phyloP scores from a whole-genome alignment of 2,797 vertebrate species.

The Silurus lanzhouensis region DNA sequence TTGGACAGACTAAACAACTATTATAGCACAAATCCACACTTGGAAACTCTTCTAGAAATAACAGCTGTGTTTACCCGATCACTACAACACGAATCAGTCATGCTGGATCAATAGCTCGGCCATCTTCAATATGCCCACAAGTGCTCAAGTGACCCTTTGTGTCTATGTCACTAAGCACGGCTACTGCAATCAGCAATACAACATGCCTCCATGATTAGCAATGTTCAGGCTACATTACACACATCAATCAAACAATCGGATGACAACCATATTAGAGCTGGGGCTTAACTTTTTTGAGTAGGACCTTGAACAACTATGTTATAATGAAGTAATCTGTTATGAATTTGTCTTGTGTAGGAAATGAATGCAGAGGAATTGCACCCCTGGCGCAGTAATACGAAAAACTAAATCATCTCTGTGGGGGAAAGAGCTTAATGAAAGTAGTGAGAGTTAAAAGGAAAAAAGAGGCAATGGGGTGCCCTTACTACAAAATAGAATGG shows the following conservation, averaged over 20 bases:
- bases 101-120: constrained; percentile 20
- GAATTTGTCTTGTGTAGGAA: constrained; percentile 4
- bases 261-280: constrained; percentile 1
- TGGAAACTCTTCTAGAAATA: not conserved
- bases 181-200: constrained; percentile 24
- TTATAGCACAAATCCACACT: not conserved
- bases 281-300: constrained; percentile 29
- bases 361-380: not conserved
- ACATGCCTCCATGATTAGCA: constrained; percentile 11
- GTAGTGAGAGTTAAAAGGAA: constrained; percentile 4
- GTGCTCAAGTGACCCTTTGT: not conserved
- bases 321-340: constrained; percentile 29
- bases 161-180: constrained; percentile 21
- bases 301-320: constrained; percentile 18
- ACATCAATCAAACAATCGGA: constrained; percentile 37
- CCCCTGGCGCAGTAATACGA: not conserved
- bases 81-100: constrained; percentile 10
- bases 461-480: not conserved
- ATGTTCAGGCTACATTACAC: constrained; percentile 27
- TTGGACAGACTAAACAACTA: not conserved
- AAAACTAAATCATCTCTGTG: not conserved
- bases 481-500: not conserved
- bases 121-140: not conserved
- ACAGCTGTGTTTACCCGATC: not conserved
- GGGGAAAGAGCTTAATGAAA: constrained; percentile 13